phyloP scores from a whole-genome alignment of 2,888 invertebrate species.

The Dolichopus griseipennis region DNA sequence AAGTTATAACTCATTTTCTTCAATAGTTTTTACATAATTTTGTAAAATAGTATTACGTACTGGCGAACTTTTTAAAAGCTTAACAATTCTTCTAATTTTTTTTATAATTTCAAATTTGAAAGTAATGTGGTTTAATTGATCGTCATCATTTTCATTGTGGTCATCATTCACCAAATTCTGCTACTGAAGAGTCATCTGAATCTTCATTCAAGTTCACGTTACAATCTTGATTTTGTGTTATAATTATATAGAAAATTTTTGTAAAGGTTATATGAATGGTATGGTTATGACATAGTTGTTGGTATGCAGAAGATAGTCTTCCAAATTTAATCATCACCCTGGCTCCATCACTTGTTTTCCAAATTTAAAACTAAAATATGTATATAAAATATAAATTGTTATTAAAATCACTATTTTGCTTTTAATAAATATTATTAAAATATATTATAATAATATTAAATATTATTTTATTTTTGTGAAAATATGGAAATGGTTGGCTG shows the following conservation, averaged over 20 bases:
- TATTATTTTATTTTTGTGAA: no score
- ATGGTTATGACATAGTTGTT: conserved; percentile 13
- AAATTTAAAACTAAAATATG: background rate
- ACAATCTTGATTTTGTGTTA: no score
- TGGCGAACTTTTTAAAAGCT: background rate
- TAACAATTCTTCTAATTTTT: conserved; percentile 7
- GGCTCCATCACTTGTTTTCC: conserved; percentile 13
- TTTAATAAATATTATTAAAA: no score
- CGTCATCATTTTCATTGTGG: no score
- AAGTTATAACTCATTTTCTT: conserved; percentile 9
- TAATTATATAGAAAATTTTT: background rate
- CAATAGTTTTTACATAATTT: background rate
- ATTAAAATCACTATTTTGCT: no score
- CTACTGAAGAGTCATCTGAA: no score
- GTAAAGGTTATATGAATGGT: conserved; percentile 11
- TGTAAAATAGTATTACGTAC: background rate
- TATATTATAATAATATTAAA: no score
- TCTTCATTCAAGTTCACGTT: no score
- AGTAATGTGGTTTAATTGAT: no score
- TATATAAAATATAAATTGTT: no score
- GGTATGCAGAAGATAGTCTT: conserved; percentile 13
- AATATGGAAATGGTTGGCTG: no score
- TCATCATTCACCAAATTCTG: no score
- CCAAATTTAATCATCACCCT: conserved; percentile 12
- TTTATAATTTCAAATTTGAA: background rate